Percentiles rank a stretch among this genome's conserved stretches.
phyloP scores from a whole-genome alignment of 2,113 vertebrate species.

The Acanthochromis polyacanthus region DNA sequence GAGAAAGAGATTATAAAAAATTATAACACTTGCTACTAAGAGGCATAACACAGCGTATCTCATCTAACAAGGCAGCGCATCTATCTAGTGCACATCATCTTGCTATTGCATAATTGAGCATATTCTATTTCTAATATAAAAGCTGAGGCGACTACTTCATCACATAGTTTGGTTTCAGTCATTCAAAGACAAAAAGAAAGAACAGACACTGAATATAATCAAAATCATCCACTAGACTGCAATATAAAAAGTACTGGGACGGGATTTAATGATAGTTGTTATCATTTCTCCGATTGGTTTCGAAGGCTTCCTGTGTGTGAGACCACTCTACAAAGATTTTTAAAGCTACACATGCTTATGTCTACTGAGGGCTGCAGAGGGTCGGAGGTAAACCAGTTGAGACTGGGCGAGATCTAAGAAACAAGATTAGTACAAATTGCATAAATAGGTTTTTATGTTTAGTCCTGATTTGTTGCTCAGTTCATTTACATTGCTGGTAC shows the following conservation, averaged over 20 bases:
- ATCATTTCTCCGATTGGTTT: too few relatives aligned
- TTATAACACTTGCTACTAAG: background rate
- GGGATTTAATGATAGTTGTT: too few relatives aligned
- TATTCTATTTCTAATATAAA: constrained; percentile 27
- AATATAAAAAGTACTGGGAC: constrained; percentile 1
- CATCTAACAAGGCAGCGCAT: constrained; percentile 7
- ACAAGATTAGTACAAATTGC: too few relatives aligned
- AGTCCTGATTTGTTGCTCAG: too few relatives aligned
- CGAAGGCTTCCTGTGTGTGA: too few relatives aligned
- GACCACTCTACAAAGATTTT: too few relatives aligned
- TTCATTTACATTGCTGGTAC: too few relatives aligned
- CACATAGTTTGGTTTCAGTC: background rate
- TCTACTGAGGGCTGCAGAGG: too few relatives aligned
- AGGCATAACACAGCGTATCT: background rate
- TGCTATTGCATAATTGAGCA: constrained; percentile 10
- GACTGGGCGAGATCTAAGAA: too few relatives aligned
- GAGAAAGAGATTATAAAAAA: constrained; percentile 4
- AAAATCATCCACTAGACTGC: background rate
- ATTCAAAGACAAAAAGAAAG: background rate
- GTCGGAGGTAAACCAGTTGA: too few relatives aligned
- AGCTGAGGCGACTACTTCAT: constrained; percentile 6
- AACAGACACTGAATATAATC: background rate
- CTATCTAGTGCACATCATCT: constrained; percentile 17
- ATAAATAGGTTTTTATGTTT: too few relatives aligned
- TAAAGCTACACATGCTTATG: too few relatives aligned